Conservation (phyloP, 2,113 vertebrate species). For the Elanoides forficatus region DNA sequence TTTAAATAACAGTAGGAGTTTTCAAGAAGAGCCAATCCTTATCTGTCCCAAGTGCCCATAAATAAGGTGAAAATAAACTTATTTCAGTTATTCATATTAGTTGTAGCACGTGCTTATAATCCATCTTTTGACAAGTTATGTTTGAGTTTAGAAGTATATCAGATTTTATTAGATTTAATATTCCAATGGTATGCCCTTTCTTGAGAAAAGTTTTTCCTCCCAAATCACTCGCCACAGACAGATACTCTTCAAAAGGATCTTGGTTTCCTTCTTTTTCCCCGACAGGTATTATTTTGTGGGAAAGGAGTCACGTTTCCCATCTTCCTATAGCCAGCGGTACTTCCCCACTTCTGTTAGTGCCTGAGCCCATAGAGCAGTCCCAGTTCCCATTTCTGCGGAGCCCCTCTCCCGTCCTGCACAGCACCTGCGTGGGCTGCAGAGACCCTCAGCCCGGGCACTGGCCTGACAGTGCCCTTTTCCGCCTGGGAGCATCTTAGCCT, state of each 20-base stretch:
- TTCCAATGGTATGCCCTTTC: not conserved
- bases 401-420: not conserved
- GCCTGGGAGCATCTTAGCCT: not conserved
- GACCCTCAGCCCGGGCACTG: not conserved
- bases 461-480: not conserved
- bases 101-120: not conserved
- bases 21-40: not conserved
- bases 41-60: not conserved
- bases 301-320: not conserved
- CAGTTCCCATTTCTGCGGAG: not conserved
- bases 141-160: not conserved
- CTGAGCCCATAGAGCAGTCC: not conserved
- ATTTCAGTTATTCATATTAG: not conserved
- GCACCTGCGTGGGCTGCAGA: not conserved
- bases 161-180: not conserved
- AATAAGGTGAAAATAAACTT: not conserved
- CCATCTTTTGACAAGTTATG: not conserved
- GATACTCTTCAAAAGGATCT: not conserved
- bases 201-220: not conserved
- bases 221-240: not conserved
- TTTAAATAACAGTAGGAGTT: not conserved
- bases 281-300: not conserved
- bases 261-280: not conserved
- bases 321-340: not conserved
- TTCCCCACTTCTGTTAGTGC: fast-evolving